These are phyloP conservation scores for Rousettus madagascariensis DNA, from an alignment of 2,797 vertebrate species.

Conservation along the genomic window DNA sequence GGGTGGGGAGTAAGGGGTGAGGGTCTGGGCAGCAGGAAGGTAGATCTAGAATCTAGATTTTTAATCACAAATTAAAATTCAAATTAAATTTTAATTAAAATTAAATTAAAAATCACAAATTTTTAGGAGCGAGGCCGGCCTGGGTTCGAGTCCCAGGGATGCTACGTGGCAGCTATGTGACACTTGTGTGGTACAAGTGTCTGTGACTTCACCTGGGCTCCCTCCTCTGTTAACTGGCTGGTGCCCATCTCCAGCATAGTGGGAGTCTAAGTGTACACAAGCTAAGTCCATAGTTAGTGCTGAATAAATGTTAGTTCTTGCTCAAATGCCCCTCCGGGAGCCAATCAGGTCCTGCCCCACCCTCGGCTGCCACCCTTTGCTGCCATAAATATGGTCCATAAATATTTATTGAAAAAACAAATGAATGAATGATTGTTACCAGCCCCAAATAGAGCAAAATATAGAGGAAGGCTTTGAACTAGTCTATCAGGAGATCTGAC, in stretches of 20 bases:
- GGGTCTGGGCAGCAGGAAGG: neutral
- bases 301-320: neutral
- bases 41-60: neutral
- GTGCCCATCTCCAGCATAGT: neutral
- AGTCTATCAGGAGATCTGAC: neutral
- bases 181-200: too few species aligned
- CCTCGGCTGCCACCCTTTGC: neutral
- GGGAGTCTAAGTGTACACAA: neutral
- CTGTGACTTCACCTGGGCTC: neutral
- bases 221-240: neutral
- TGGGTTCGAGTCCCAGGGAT: neutral
- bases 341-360: neutral
- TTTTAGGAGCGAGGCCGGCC: neutral
- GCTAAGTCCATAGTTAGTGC: neutral
- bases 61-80: too few species aligned
- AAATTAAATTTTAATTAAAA: too few species aligned
- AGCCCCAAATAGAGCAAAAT: neutral
- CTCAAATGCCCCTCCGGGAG: neutral
- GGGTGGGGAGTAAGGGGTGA: accelerated
- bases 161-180: neutral
- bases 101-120: too few species aligned
- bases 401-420: constrained; percentile 26
- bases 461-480: neutral
- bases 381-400: neutral
- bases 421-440: neutral